phyloP scores from a whole-genome alignment of 2,888 invertebrate genomes.

The Listrodromus nycthemerus region DNA sequence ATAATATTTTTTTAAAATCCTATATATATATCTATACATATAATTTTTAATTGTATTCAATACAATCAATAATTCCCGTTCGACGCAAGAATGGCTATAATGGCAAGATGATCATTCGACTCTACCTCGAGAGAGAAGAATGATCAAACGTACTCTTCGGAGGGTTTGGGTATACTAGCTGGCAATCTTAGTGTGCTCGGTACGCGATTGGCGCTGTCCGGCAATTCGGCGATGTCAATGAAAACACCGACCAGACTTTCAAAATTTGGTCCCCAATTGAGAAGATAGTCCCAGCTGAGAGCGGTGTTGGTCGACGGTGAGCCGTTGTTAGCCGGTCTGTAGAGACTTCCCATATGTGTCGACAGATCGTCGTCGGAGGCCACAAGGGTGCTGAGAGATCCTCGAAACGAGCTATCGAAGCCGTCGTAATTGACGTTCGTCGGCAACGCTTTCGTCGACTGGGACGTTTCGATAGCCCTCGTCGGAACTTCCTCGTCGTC shows the following conservation, averaged over 20 bases:
- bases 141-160: constrained; percentile 93
- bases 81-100: constrained; percentile 39
- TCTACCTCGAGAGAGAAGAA: constrained; percentile 9
- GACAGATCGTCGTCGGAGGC: constrained; percentile 96
- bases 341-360: constrained; percentile 92
- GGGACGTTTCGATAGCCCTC: constrained; percentile 85
- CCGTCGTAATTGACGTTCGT: constrained; percentile 93
- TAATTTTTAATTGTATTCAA: constrained; percentile 43
- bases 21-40: constrained; percentile 30
- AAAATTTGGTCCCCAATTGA: constrained; percentile 98
- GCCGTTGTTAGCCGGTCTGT: constrained; percentile 91
- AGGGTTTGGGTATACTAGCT: constrained; percentile 92
- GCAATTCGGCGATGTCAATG: constrained; percentile 97
- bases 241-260: constrained; percentile 98
- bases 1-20: constrained; percentile 6
- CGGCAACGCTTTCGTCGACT: constrained; percentile 88
- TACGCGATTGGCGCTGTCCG: constrained; percentile 90
- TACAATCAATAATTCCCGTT: constrained; percentile 33
- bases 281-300: constrained; percentile 96
- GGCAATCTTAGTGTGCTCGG: constrained; percentile 91
- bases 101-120: constrained; percentile 62
- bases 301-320: constrained; percentile 88
- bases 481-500: constrained; percentile 84
- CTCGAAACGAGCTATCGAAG: constrained; percentile 97
- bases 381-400: constrained; percentile 96